phyloP scores from a whole-genome alignment of 1,140 invertebrate species.

The Zaprionus tsacasi region DNA sequence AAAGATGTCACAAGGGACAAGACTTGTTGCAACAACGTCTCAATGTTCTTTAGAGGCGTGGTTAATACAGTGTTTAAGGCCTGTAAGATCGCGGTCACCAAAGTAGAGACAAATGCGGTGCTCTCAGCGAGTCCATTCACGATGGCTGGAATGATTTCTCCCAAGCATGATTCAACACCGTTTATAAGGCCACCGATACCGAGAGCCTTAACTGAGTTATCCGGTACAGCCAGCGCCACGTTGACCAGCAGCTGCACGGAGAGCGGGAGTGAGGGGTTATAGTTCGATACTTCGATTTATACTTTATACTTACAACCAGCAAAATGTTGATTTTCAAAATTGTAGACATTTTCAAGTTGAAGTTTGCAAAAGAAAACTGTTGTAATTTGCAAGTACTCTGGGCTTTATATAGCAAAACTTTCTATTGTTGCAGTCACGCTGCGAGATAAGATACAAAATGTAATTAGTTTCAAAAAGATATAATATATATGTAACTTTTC shows the following conservation, averaged over 20 bases:
- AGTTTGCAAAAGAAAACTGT: constrained; percentile 6
- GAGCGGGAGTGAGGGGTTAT: neutral
- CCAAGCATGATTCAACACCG: neutral
- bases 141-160: neutral
- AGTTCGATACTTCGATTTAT: neutral
- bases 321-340: neutral
- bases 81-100: too few species aligned
- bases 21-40: too few species aligned
- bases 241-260: neutral
- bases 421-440: neutral
- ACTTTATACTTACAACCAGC: constrained; percentile 6
- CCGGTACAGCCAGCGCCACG: neutral
- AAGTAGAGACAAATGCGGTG: too few species aligned
- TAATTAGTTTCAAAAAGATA: constrained; percentile 4
- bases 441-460: neutral
- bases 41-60: too few species aligned
- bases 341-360: constrained; percentile 6
- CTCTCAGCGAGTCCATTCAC: too few species aligned
- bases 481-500: neutral
- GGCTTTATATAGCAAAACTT: neutral
- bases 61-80: too few species aligned
- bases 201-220: neutral
- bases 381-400: neutral
- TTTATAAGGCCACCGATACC: neutral
- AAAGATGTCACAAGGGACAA: too few species aligned